Percentiles rank a stretch among this genome's conserved stretches.
Conservation (phyloP, 53 echinoderm and acorn worm species). For the Echinarachnius parma region DNA sequence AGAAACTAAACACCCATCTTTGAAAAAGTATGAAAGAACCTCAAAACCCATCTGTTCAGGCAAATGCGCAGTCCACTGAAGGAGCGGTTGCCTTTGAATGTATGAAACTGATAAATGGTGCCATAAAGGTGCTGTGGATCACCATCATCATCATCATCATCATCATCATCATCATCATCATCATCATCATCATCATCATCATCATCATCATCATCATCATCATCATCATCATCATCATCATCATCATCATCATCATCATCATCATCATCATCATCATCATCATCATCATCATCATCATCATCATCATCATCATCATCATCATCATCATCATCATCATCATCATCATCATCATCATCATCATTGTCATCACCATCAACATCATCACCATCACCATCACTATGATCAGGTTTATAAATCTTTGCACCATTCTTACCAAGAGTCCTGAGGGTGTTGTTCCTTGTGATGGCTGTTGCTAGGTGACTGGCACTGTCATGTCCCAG, state of each 20-base stretch:
- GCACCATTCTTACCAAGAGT: conserved; percentile 80
- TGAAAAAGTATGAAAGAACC: too few relatives aligned
- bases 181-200: neutral
- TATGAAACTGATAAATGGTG: too few relatives aligned
- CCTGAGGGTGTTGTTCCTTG: conserved; percentile 65
- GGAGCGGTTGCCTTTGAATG: too few relatives aligned
- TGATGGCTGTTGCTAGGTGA: conserved; percentile 66
- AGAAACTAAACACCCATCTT: too few relatives aligned
- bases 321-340: conserved; percentile 41
- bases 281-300: conserved; percentile 25
- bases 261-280: conserved; percentile 27
- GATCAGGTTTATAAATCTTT: too few relatives aligned
- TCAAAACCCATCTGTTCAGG: too few relatives aligned
- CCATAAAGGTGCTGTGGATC: too few relatives aligned
- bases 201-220: conserved; percentile 1
- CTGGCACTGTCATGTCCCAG: conserved; percentile 83
- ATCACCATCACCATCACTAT: conserved; percentile 16
- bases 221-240: conserved; percentile 10
- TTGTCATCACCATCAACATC: conserved; percentile 39
- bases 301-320: conserved; percentile 36
- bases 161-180: too few relatives aligned
- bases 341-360: conserved; percentile 41
- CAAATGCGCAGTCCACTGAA: too few relatives aligned
- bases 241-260: neutral
- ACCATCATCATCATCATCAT: neutral